Evolutionary conservation across 2,113 vertebrate genomes (phyloP), one percentile per base, ranked within the genome.

Genomic region (Perca schrenkii): DNA sequence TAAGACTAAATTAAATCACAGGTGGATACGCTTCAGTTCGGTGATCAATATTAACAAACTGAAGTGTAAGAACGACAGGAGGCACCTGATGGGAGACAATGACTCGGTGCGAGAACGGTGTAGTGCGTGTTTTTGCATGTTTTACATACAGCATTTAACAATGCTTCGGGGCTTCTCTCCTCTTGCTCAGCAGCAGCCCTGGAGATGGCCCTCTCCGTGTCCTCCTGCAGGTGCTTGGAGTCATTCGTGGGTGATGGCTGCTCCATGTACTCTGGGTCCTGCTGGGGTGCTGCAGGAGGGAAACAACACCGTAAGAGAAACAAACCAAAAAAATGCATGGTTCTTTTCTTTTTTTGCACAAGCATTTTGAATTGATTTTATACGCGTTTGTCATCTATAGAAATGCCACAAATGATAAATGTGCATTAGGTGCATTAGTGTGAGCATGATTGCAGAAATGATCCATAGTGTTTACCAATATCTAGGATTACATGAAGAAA

Each of bases 251-350:
- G 96, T n/a, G 97, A 98, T 15, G 97, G 97, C 86, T 98, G 98
- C 83, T 99, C 98, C 96, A 99, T 96, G 94, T 99, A 99, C 85
- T 98, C 98, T n/a, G 96, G 96, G 84, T 98, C 97, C 91, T 96
- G 96, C 85, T 96, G 93, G 91, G 95, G 93, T 69, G 89, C 97
- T 97, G 94, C 10, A 83, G 15, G 43, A 79, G 4, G 43, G 46
- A 2, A 57, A 71, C 16, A 6, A 31, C 15, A 71, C 40, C n/a
- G 17, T 50, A 4, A 83, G 5, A 77, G 16, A 66, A n/a, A 76
- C 8, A 75, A 5, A n/a, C 16, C 14, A 34, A 56, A 6, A 21
- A 40, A 13, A 28, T 8, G 1, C 3, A 31, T 0, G 1, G 5
- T 10, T 12, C 10, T 34, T 28, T 67, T 75, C 40, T 67, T 19